A percentile compares a stretch with the other conserved stretches of the same genome.
phyloP scores from a whole-genome alignment of 2,113 vertebrate species.

The Microcebus griseorufus region DNA sequence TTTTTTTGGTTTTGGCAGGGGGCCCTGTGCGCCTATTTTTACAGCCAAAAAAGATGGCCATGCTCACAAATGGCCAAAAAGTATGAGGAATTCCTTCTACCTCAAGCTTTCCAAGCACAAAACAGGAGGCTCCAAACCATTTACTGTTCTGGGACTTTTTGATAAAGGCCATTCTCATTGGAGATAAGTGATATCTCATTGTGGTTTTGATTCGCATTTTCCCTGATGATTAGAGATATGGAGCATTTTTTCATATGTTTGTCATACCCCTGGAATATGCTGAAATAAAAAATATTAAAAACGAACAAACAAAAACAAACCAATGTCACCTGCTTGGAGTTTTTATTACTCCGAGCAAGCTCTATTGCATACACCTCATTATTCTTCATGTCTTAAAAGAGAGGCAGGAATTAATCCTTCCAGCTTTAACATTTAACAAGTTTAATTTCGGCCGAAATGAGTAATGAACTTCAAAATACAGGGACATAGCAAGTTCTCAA shows the following conservation, averaged over 20 bases:
- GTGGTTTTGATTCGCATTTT: too few relatives aligned
- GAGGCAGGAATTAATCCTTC: neutral
- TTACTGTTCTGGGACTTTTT: too few relatives aligned
- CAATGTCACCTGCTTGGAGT: neutral
- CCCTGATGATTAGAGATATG: too few relatives aligned
- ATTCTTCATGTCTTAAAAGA: neutral
- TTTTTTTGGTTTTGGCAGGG: slow-evolving; percentile 3
- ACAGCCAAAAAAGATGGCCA: neutral
- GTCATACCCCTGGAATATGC: too few relatives aligned
- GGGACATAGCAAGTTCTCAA: neutral
- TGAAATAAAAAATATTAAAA: too few relatives aligned
- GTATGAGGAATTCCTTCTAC: neutral
- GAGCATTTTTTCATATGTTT: too few relatives aligned
- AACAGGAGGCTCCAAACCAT: neutral
- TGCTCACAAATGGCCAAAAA: neutral
- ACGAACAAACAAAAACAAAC: neutral
- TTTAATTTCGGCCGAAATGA: neutral
- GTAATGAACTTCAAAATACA: neutral
- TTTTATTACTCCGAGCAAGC: neutral
- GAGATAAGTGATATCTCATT: too few relatives aligned
- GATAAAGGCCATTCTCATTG: too few relatives aligned
- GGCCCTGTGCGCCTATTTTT: neutral
- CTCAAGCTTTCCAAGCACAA: neutral
- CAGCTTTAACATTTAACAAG: neutral
- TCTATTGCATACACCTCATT: neutral